A percentile compares a stretch with the other conserved stretches of the same genome.
Conservation (phyloP, 2,113 vertebrate genomes). For the Chloropsis hardwickii region DNA sequence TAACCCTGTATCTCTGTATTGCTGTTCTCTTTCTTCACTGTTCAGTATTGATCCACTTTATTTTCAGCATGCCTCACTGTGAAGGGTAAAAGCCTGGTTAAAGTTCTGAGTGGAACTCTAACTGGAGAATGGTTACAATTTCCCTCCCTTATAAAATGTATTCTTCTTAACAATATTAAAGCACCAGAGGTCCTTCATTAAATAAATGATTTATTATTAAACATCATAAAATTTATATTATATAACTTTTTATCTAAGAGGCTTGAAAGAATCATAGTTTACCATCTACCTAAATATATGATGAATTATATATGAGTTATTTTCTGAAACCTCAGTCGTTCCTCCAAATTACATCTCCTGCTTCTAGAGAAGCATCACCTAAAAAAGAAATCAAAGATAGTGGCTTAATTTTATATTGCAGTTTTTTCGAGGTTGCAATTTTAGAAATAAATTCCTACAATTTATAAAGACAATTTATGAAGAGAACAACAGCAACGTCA, state of each 20-base stretch:
- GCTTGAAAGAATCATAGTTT: background rate
- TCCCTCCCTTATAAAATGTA: background rate
- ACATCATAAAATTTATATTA: background rate
- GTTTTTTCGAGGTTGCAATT: background rate
- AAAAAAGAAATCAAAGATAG: background rate
- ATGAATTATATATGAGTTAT: background rate
- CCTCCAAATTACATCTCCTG: background rate
- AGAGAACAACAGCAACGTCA: background rate
- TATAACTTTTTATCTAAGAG: background rate
- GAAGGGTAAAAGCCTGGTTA: background rate
- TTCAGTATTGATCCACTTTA: background rate
- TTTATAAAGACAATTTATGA: background rate
- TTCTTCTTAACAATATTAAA: background rate
- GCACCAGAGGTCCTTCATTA: accelerated
- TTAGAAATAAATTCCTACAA: background rate
- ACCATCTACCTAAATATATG: background rate
- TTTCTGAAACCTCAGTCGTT: background rate
- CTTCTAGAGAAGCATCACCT: background rate
- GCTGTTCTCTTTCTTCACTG: background rate
- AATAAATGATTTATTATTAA: background rate
- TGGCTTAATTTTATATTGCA: background rate
- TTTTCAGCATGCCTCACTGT: background rate
- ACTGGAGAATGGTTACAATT: background rate
- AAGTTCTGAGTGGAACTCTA: background rate
- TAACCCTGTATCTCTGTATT: background rate